Conservation (phyloP, 2,888 invertebrate species). For the Cosmia pyralina region DNA sequence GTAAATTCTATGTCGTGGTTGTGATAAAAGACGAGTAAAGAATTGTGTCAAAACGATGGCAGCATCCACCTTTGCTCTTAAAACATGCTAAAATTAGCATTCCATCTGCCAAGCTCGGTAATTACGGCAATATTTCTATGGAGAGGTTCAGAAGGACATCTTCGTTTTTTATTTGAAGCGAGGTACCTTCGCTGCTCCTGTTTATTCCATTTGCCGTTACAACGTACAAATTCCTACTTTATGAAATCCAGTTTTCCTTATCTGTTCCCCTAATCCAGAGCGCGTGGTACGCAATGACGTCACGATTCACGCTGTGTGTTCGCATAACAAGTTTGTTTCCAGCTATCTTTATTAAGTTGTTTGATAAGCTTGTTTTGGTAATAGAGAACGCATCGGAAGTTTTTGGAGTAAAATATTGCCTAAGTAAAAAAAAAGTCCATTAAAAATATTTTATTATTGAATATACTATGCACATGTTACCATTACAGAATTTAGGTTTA, state of each 20-base stretch:
- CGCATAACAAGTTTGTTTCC: slow-evolving; percentile 57
- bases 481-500: slow-evolving; percentile 49
- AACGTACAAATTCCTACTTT: slow-evolving; percentile 48
- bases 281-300: slow-evolving; percentile 59
- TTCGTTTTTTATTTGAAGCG: slow-evolving; percentile 5
- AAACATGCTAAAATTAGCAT: slow-evolving; percentile 37
- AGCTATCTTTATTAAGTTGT: slow-evolving; percentile 40
- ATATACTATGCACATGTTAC: slow-evolving; percentile 17
- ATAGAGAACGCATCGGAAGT: slow-evolving; percentile 3
- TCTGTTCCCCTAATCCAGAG: slow-evolving; percentile 57
- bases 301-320: slow-evolving; percentile 50
- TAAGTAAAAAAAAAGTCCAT: slow-evolving; percentile 16
- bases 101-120: slow-evolving; percentile 13
- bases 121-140: slow-evolving; percentile 24
- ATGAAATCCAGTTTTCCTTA: slow-evolving; percentile 60
- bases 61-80: slow-evolving; percentile 5
- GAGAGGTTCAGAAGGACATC: not conserved
- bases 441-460: slow-evolving; percentile 20
- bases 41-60: slow-evolving; percentile 23
- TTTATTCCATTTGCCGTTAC: slow-evolving; percentile 32
- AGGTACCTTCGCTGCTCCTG: slow-evolving; percentile 2
- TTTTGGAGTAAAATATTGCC: slow-evolving; percentile 20
- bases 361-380: slow-evolving; percentile 47
- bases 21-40: slow-evolving; percentile 22
- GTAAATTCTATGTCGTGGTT: slow-evolving; percentile 26